A percentile compares a stretch with the other conserved stretches of the same genome.
Conservation (phyloP, 2,888 invertebrate species). For the Hanleya hanleyi region DNA sequence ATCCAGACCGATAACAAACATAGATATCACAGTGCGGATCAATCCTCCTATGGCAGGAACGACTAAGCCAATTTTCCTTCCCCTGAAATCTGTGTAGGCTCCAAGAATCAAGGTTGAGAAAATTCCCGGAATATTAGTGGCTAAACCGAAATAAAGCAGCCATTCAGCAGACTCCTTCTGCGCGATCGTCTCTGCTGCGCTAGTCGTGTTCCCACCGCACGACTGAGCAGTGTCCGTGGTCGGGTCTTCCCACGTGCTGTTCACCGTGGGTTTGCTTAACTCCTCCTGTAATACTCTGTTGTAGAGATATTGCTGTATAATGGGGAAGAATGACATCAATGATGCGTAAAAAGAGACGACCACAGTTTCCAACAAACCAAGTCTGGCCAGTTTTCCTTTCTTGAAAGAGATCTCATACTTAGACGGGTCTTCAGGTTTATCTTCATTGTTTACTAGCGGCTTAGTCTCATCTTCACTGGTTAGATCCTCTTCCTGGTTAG, state of each 20-base stretch:
- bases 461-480: too few species aligned
- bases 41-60: not conserved
- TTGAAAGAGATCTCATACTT: not conserved
- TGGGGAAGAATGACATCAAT: slow-evolving; percentile 1
- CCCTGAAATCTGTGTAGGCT: not conserved
- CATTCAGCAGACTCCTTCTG: not conserved
- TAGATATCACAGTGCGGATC: not conserved
- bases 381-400: not conserved
- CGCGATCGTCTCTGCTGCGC: not conserved
- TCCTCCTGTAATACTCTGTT: not conserved
- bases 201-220: not conserved
- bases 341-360: not conserved
- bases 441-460: too few species aligned
- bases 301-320: not conserved
- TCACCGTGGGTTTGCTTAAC: not conserved
- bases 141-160: slow-evolving; percentile 1
- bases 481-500: too few species aligned
- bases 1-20: not conserved
- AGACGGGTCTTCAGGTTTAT: too few species aligned
- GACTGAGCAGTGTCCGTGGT: not conserved
- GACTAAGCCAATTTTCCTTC: not conserved
- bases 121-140: not conserved
- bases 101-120: slow-evolving; percentile 2
- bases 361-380: not conserved
- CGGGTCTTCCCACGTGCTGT: not conserved